Base-by-base conservation (phyloP, 2,888 invertebrate species). In the Drosophila testacea region DNA sequence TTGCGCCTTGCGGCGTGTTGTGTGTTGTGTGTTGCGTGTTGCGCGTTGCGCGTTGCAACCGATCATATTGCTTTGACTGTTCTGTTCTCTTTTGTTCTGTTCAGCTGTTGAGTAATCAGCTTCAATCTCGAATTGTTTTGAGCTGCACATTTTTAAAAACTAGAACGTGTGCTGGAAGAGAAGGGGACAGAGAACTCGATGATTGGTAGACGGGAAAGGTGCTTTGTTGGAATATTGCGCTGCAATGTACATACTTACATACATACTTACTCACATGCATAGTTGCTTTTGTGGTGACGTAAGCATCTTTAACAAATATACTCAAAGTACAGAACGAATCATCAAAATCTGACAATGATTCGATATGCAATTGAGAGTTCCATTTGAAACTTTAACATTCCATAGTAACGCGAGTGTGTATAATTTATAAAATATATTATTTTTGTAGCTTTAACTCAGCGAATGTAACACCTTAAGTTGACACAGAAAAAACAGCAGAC, bases 51-150 rank as follows among this genome's bases (percentile, higher is more conserved):
- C 30, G 63, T 66, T 82, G 72, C 78, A 79, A 55, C 55, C 69
- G 77, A 85, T 84, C 85, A 84, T 76, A 82, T 80, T 80, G 77
- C 69, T 34, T 4, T 57, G 38, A 2, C 57, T 39, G 16, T n/a
- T n/a, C 47, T 38, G 36, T 34, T 16, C 22, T 42, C 22, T 27
- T 42, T 34, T 42, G 30, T 13, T n/a, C n/a, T 39, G 68, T 69
- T 61, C 55, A 38, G 44, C 57, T 55, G 77, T 85, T 85, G 81
- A 85, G 84, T 85, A 85, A 85, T 87, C 84, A 86, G 44, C 70
- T 76, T 79, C 77, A 81, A 80, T 80, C 76, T 66, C 47, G 66
- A 73, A 74, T 71, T 68, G 70, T 73, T 85, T 68, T 67, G 77
- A 83, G 81, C 86, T 85, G 85, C 79, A 79, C 73, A 83, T 77